A percentile compares a stretch with the other conserved stretches of the same genome.
These are phyloP conservation scores for Spatulosminthurus flaviceps DNA, from an alignment of 2,888 invertebrate genomes.

Conservation along the genomic window DNA sequence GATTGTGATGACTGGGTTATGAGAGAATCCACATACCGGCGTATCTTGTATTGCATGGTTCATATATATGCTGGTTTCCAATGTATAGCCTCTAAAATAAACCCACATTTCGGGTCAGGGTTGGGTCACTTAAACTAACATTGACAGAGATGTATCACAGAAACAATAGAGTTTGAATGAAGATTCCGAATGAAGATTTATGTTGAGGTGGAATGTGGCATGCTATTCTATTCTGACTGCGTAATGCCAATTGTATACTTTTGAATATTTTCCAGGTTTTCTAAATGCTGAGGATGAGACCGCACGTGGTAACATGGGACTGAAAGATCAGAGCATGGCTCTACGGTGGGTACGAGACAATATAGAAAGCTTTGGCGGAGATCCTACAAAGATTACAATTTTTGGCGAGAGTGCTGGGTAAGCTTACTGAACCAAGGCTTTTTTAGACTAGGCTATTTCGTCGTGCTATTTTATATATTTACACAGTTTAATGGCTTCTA, in stretches of 20 bases:
- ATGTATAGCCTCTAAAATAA: neutral
- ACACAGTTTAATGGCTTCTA: too few relatives aligned
- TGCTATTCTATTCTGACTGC: neutral
- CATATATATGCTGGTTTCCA: too few relatives aligned
- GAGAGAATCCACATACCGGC: too few relatives aligned
- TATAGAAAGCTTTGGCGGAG: slow-evolving; percentile 52
- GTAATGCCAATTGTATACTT: slow-evolving; percentile 12
- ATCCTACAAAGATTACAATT: slow-evolving; percentile 47
- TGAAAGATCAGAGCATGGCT: slow-evolving; percentile 53
- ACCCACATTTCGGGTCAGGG: neutral
- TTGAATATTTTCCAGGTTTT: slow-evolving; percentile 48
- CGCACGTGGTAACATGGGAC: slow-evolving; percentile 50
- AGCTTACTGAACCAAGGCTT: neutral
- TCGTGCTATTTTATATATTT: too few relatives aligned
- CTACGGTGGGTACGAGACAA: slow-evolving; percentile 50
- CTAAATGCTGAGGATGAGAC: slow-evolving; percentile 50
- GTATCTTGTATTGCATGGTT: too few relatives aligned
- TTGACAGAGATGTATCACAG: neutral
- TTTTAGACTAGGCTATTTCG: neutral
- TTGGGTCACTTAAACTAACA: neutral
- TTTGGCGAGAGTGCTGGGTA: slow-evolving; percentile 44
- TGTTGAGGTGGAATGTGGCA: neutral
- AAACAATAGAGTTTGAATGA: neutral
- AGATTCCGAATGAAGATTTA: neutral
- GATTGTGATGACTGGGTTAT: too few relatives aligned